These are phyloP conservation scores for Sapajus apella DNA, from an alignment of 2,113 vertebrate species.

Conservation along the genomic window DNA sequence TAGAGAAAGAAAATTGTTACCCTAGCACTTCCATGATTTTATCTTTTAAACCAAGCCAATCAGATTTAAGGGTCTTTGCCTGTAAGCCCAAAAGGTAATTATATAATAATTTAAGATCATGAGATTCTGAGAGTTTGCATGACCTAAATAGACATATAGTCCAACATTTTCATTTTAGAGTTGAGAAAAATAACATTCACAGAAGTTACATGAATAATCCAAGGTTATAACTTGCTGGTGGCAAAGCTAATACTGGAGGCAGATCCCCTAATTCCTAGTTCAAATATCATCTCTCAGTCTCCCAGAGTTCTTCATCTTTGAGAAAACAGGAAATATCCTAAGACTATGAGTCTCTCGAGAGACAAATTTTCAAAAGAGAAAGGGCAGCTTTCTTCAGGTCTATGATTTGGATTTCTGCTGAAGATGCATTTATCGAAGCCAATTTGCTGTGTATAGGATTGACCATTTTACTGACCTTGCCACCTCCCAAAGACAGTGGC, in stretches of 20 bases:
- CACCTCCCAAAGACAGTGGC: not conserved
- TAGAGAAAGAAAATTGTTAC: not conserved
- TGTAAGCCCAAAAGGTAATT: slow-evolving; percentile 44
- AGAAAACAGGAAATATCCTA: not conserved
- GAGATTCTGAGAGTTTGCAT: not conserved
- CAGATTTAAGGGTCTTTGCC: not conserved
- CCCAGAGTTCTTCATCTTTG: not conserved
- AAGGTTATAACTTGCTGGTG: not conserved
- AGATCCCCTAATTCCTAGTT: not conserved
- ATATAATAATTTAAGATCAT: slow-evolving; percentile 26
- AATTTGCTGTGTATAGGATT: not conserved
- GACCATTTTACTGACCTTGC: not conserved
- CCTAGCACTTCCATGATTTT: not conserved
- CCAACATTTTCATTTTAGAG: not conserved
- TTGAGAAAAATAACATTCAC: slow-evolving; percentile 40
- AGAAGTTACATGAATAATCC: not conserved
- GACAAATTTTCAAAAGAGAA: not conserved
- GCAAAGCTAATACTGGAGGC: not conserved
- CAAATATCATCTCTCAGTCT: not conserved
- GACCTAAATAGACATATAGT: not conserved
- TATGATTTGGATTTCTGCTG: not conserved
- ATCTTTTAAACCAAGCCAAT: slow-evolving; percentile 30
- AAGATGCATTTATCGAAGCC: not conserved
- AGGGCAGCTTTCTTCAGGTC: not conserved
- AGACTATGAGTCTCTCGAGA: not conserved